These are phyloP conservation scores for Orchestes rusci DNA, from an alignment of 2,888 invertebrate genomes.

Conservation along the genomic window DNA sequence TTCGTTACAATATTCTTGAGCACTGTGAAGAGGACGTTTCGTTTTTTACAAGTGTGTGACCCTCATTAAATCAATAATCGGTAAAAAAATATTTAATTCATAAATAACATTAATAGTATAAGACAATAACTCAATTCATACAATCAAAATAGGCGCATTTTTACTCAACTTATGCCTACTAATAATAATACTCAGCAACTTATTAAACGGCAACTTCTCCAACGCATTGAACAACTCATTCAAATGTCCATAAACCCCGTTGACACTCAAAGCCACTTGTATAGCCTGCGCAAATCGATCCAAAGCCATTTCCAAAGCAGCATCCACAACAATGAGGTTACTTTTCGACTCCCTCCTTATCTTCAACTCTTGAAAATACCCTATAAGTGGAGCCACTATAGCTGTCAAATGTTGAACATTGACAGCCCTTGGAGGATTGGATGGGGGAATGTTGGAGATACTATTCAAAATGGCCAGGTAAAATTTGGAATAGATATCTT, in stretches of 20 bases:
- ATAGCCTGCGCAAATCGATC: constrained; percentile 79
- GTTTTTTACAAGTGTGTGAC: too few relatives aligned
- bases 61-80: too few relatives aligned
- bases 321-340: constrained; percentile 28
- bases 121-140: neutral
- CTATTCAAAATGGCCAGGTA: constrained; percentile 63
- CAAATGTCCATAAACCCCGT: constrained; percentile 74
- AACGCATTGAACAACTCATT: constrained; percentile 58
- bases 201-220: constrained; percentile 57
- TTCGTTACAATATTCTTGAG: too few relatives aligned
- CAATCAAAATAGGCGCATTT: constrained; percentile 17
- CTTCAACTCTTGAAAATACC: constrained; percentile 29
- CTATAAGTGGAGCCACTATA: constrained; percentile 31
- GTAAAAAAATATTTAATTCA: too few relatives aligned
- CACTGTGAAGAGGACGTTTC: too few relatives aligned
- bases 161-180: constrained; percentile 47
- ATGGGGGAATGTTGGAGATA: constrained; percentile 49
- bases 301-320: constrained; percentile 52
- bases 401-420: constrained; percentile 54
- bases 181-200: constrained; percentile 57
- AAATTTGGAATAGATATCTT: constrained; percentile 55
- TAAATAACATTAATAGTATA: too few relatives aligned
- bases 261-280: constrained; percentile 70
- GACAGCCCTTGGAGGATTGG: constrained; percentile 53
- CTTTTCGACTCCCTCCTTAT: constrained; percentile 27